Base-by-base conservation (phyloP, 2,113 vertebrate species). In the Montifringilla adamsi region DNA sequence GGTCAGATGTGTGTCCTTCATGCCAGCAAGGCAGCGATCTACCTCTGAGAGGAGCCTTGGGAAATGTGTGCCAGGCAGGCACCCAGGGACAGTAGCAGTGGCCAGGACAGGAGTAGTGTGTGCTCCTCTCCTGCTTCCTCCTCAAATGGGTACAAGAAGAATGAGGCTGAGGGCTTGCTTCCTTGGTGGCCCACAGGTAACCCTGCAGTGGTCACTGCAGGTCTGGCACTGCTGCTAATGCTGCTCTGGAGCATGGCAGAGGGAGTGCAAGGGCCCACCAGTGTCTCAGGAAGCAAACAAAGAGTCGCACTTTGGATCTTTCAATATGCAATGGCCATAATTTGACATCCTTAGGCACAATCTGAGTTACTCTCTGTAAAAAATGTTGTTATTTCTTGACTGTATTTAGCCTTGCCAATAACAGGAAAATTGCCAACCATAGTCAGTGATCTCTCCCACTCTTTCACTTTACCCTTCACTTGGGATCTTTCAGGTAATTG, bases 101-200 rank as follows among this genome's bases (percentile, higher is more conserved):
- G 23, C 28, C 1, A 0, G 39, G 17, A 30, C 7, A 3, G 21
- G 27, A 84, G 9, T 0, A 0, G 6, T 8, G 27, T 24, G 28
- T 17, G 26, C 35, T 70, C 20, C 33, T 55, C 50, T 53, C n/a
- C 44, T 15, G 11, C n/a, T 78, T 70, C 55, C 26, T 62, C 17
- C 44, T 41, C 3, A 0, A 19, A 31, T 47, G 20, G 15, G 9
- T 41, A 15, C 27, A 9, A 37, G 44, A 59, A 69, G 35, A 4
- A 17, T 70, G 73, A 87, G 16, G 16, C 41, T 62, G 22, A 80
- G 27, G 19, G 20, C 2, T 12, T 6, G 26, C 11, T 81, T 62
- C 18, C 21, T 63, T 30, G 10, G 43, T 27, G 43, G n/a, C 31
- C 37, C 73, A 27, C 1, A 5, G 22, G 39, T 46, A 31, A 20